Percentiles rank a stretch among this genome's conserved stretches.
Conservation (phyloP, 2,113 vertebrate species). For the Hippocampus guttulatus region DNA sequence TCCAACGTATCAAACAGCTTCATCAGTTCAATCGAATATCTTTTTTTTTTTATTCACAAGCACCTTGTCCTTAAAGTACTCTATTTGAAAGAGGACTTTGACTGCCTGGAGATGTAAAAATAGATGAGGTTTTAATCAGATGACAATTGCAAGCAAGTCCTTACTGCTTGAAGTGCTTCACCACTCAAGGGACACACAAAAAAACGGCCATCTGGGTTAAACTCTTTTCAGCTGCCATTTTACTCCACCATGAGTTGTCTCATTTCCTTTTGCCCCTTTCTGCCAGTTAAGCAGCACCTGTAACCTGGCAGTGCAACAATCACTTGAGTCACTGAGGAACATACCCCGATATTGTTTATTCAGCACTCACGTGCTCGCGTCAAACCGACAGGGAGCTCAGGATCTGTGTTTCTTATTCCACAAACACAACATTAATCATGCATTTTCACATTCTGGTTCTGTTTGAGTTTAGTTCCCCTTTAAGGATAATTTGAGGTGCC, state of each 20-base stretch:
- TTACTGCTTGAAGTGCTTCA: conserved; percentile 53
- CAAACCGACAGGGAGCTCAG: neutral
- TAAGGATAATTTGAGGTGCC: neutral
- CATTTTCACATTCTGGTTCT: too few relatives aligned
- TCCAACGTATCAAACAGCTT: neutral
- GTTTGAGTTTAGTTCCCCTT: neutral
- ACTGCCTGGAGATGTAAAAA: conserved; percentile 51
- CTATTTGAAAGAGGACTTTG: conserved; percentile 20
- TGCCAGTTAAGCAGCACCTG: neutral
- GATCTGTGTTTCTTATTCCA: neutral
- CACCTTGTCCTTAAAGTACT: conserved; percentile 13
- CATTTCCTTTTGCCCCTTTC: conserved; percentile 6
- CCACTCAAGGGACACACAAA: conserved; percentile 46
- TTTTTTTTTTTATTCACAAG: neutral
- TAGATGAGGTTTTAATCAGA: conserved; percentile 60
- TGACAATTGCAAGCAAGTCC: conserved; percentile 59
- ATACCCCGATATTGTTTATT: conserved; percentile 9
- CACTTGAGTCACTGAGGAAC: conserved; percentile 8
- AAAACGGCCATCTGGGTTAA: conserved; percentile 48
- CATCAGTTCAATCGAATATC: neutral
- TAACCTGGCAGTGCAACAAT: neutral
- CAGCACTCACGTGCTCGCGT: neutral
- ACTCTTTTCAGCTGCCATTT: conserved; percentile 45
- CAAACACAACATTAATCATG: too few relatives aligned
- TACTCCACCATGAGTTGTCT: conserved; percentile 23